These are phyloP conservation scores for Zoanthus sociatus DNA, from an alignment of 92 coral and sea anemone genomes.

Conservation along the genomic window DNA sequence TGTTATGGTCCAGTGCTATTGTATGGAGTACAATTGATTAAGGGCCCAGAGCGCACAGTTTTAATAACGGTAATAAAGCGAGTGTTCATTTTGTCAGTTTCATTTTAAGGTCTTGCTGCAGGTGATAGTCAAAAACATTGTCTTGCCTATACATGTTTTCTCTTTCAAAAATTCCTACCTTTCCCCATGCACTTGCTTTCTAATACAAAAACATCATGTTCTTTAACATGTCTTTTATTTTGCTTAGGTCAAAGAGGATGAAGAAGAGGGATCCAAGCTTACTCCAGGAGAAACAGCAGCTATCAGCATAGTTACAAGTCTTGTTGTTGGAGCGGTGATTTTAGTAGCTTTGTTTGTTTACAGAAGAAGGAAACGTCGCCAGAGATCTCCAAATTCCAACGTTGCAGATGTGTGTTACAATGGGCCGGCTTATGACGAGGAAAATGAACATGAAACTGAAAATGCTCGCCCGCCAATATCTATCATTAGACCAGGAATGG, in stretches of 20 bases:
- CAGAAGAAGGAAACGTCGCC: constrained; percentile 47
- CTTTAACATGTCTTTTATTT: neutral
- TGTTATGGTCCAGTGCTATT: too few species aligned
- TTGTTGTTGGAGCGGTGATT: constrained; percentile 66
- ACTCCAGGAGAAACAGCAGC: constrained; percentile 77
- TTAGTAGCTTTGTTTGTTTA: constrained; percentile 62
- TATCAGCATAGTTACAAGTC: constrained; percentile 69
- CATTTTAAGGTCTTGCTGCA: too few species aligned
- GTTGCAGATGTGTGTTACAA: constrained; percentile 47
- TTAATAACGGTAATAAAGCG: too few species aligned
- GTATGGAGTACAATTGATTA: too few species aligned
- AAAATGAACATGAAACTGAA: neutral
- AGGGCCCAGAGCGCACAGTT: too few species aligned
- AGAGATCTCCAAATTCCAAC: constrained; percentile 17
- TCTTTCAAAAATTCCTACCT: too few species aligned
- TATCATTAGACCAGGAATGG: neutral
- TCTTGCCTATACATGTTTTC: too few species aligned
- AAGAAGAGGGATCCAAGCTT: constrained; percentile 35
- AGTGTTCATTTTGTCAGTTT: too few species aligned
- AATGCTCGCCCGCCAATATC: neutral
- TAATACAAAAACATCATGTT: too few species aligned
- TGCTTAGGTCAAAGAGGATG: constrained; percentile 10
- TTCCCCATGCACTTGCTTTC: too few species aligned
- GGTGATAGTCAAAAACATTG: too few species aligned
- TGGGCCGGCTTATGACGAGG: constrained; percentile 28